These are phyloP conservation scores for Trissolcus brochymenae DNA, from an alignment of 2,888 invertebrate species.

Conservation along the genomic window DNA sequence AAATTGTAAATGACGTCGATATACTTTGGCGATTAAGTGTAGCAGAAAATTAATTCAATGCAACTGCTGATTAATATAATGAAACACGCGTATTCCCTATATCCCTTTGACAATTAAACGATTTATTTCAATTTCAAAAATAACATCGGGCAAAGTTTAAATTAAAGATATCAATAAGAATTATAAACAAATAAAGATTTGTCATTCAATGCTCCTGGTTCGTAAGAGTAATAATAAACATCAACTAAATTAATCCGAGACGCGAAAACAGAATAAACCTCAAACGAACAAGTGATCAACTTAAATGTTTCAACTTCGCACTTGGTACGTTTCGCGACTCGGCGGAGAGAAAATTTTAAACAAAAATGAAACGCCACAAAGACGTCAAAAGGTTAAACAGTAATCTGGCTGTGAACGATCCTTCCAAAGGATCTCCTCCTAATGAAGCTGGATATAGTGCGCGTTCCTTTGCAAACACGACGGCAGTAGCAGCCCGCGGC, in stretches of 20 bases:
- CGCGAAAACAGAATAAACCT: slow-evolving; percentile 18
- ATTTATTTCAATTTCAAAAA: too few species aligned
- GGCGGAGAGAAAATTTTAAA: slow-evolving; percentile 37
- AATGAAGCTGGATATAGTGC: slow-evolving; percentile 41
- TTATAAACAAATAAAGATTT: not conserved
- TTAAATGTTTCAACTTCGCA: slow-evolving; percentile 20
- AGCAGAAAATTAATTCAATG: too few species aligned
- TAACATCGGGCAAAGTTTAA: too few species aligned
- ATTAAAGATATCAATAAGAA: too few species aligned
- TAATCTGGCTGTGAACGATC: slow-evolving; percentile 41
- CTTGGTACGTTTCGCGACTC: slow-evolving; percentile 10
- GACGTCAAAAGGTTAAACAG: slow-evolving; percentile 45
- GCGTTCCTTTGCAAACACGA: slow-evolving; percentile 27
- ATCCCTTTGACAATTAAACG: too few species aligned
- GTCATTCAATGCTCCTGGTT: not conserved
- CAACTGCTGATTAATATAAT: too few species aligned
- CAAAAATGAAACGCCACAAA: slow-evolving; percentile 34
- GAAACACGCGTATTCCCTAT: too few species aligned
- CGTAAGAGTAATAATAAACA: not conserved
- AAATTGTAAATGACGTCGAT: too few species aligned
- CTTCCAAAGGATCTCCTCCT: slow-evolving; percentile 37
- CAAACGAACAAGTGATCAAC: slow-evolving; percentile 32
- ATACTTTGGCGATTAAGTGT: too few species aligned
- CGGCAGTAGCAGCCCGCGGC: slow-evolving; percentile 24
- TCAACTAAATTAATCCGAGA: slow-evolving; percentile 5